Conservation (phyloP, 2,888 invertebrate species). For the Pandemis cinnamomeana region DNA sequence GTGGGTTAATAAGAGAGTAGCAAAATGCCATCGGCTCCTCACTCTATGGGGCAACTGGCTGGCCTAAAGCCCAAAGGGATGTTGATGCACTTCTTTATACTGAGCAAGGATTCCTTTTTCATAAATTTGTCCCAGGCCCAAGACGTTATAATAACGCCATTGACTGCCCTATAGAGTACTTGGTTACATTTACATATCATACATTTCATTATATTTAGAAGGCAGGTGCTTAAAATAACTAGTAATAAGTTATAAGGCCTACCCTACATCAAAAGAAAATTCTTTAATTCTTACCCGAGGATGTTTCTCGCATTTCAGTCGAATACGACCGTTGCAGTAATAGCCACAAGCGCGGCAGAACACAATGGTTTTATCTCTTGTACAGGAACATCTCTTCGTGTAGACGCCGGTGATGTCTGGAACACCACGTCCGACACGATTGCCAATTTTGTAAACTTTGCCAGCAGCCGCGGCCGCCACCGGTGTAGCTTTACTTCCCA, state of each 20-base stretch:
- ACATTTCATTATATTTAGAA: too few relatives aligned
- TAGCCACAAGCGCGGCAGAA: constrained; percentile 78
- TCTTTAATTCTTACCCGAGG: constrained; percentile 65
- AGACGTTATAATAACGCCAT: too few relatives aligned
- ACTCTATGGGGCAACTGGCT: too few relatives aligned
- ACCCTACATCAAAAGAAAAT: not conserved
- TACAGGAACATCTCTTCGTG: constrained; percentile 69
- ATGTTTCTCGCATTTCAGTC: constrained; percentile 72
- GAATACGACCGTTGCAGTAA: constrained; percentile 75
- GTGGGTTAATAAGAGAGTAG: too few relatives aligned
- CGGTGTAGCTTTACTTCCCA: constrained; percentile 58
- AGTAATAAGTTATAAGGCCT: not conserved
- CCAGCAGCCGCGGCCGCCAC: constrained; percentile 73
- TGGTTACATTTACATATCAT: too few relatives aligned
- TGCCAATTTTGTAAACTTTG: constrained; percentile 57
- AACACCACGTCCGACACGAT: constrained; percentile 71
- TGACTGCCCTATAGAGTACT: too few relatives aligned
- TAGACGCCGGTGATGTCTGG: constrained; percentile 64
- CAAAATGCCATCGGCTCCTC: too few relatives aligned
- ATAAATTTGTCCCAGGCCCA: too few relatives aligned
- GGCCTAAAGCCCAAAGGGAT: too few relatives aligned
- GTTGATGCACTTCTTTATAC: too few relatives aligned
- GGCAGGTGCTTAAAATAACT: too few relatives aligned
- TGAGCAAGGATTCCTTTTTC: too few relatives aligned
- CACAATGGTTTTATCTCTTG: constrained; percentile 71